Evolutionary conservation across 1,140 invertebrate species (phyloP).

Genomic region (Drosophila pallidifrons): DNA sequence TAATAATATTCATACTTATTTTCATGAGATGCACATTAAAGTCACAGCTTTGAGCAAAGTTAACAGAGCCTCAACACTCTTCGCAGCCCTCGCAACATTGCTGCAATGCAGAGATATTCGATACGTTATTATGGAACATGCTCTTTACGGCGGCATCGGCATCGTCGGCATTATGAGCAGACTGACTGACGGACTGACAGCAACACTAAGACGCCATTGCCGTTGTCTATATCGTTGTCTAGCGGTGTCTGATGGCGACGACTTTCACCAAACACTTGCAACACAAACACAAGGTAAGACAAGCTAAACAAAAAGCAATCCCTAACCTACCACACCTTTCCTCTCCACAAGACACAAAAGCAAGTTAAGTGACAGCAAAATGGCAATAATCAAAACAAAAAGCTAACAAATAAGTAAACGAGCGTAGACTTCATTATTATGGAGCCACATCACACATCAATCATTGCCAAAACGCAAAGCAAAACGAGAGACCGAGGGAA

Average conservation of each 20-base stretch:
- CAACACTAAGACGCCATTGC: slow-evolving; percentile 11
- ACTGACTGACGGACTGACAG: background rate
- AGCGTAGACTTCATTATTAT: slow-evolving; percentile 74
- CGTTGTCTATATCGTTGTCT: background rate
- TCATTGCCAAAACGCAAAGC: slow-evolving; percentile 70
- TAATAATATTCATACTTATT: no score
- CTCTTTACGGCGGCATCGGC: background rate
- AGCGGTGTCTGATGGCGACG: slow-evolving; percentile 23
- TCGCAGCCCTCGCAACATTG: background rate
- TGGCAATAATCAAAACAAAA: slow-evolving; percentile 78
- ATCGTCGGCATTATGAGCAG: background rate
- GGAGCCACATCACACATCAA: slow-evolving; percentile 70
- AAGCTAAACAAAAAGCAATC: slow-evolving; percentile 31
- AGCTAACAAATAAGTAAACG: slow-evolving; percentile 68
- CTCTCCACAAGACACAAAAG: slow-evolving; percentile 39
- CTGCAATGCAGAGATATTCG: slow-evolving; percentile 1
- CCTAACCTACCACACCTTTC: slow-evolving; percentile 78
- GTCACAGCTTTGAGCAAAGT: no score
- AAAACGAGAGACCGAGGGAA: slow-evolving; percentile 1
- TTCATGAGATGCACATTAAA: no score
- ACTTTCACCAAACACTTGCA: slow-evolving; percentile 41
- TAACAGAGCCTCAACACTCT: no score
- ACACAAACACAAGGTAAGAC: background rate
- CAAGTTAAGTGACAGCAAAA: slow-evolving; percentile 64
- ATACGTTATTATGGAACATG: slow-evolving; percentile 23